Percentiles rank a stretch among this genome's conserved stretches.
phyloP scores from a whole-genome alignment of 1,140 invertebrate genomes.

The Bombus affinis region DNA sequence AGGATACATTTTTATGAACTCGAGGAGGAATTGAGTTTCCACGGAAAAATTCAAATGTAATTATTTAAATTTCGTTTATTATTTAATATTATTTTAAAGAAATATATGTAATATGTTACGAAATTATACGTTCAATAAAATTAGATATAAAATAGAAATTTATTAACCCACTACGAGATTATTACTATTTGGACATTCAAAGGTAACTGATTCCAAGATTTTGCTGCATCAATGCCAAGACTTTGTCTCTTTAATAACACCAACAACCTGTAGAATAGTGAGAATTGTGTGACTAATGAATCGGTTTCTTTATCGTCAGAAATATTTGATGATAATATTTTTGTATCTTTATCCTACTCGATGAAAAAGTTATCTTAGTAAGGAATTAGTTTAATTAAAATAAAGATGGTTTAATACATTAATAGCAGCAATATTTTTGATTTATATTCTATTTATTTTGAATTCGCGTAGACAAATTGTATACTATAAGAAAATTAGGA shows the following conservation, averaged over 20 bases:
- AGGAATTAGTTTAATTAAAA: neutral
- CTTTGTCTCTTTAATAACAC: conserved; percentile 46
- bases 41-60: neutral
- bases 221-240: conserved; percentile 35
- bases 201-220: conserved; percentile 38
- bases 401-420: no score
- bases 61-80: neutral
- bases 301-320: neutral
- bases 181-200: conserved; percentile 12
- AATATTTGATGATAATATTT: neutral
- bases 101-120: neutral
- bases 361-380: neutral
- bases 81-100: neutral
- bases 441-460: no score
- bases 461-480: no score
- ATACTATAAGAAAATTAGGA: no score
- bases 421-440: no score
- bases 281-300: conserved; percentile 7
- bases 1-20: neutral
- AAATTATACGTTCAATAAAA: neutral
- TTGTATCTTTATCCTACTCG: no score
- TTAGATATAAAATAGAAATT: neutral
- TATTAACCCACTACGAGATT: conserved; percentile 10
- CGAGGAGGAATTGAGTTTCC: neutral
- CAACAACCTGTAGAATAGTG: conserved; percentile 33